Evolutionary conservation across 2,888 invertebrate species (phyloP).

Genomic region (Halocaridina rubra): DNA sequence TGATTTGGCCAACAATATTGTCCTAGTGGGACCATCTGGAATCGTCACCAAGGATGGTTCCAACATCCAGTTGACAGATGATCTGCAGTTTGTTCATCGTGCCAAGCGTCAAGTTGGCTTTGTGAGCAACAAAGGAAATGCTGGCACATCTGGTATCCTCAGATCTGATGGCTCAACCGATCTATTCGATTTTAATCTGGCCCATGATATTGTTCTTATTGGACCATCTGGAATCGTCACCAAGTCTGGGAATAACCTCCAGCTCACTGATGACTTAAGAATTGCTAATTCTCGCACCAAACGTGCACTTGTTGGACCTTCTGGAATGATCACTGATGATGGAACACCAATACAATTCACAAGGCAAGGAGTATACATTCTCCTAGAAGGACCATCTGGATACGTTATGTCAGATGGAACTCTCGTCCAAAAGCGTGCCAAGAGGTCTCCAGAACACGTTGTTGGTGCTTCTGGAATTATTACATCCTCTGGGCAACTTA

Average conservation of each 20-base stretch:
- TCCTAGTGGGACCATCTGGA: not conserved
- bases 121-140: not conserved
- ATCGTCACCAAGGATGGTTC: not conserved
- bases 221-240: constrained; percentile 32
- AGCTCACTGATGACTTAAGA: constrained; percentile 19
- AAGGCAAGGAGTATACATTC: not conserved
- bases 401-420: not conserved
- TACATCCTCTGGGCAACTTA: constrained; percentile 1
- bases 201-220: constrained; percentile 11
- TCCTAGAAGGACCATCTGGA: constrained; percentile 16
- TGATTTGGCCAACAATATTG: constrained; percentile 4
- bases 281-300: not conserved
- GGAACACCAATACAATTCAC: not conserved
- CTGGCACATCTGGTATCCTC: constrained; percentile 33
- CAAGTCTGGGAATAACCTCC: constrained; percentile 16
- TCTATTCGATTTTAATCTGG: not conserved
- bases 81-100: not conserved
- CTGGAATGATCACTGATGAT: constrained; percentile 29
- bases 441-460: not conserved
- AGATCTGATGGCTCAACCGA: not conserved
- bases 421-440: not conserved
- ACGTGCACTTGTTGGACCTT: constrained; percentile 12
- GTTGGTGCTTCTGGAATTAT: constrained; percentile 22
- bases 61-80: constrained; percentile 10
- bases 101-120: not conserved